Percentiles rank a stretch among this genome's conserved stretches.
These are phyloP conservation scores for Opisthograptis luteolata DNA, from an alignment of 2,888 invertebrate genomes.

Conservation along the genomic window DNA sequence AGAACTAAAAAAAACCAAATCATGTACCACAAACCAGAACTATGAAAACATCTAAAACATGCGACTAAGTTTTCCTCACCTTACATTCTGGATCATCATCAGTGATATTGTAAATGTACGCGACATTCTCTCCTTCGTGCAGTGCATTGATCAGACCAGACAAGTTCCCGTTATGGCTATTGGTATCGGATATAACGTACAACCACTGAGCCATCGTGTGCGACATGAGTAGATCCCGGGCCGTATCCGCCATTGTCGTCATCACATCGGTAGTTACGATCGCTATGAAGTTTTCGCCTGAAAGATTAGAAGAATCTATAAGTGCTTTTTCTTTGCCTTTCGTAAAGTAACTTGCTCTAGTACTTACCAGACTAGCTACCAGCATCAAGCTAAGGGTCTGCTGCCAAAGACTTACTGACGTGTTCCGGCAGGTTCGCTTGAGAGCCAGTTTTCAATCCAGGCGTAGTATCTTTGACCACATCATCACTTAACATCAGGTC, in stretches of 20 bases:
- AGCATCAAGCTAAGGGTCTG: too few species aligned
- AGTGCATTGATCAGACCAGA: slow-evolving; percentile 83
- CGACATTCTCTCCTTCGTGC: slow-evolving; percentile 91
- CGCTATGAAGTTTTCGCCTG: slow-evolving; percentile 85
- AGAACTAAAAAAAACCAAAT: too few species aligned
- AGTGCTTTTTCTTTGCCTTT: not conserved
- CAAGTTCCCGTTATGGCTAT: slow-evolving; percentile 76
- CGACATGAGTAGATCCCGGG: slow-evolving; percentile 87
- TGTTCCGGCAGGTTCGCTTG: too few species aligned
- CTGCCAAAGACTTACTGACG: too few species aligned
- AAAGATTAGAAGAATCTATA: slow-evolving; percentile 12
- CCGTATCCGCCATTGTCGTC: slow-evolving; percentile 87
- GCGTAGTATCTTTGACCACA: too few species aligned
- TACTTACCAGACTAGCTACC: too few species aligned
- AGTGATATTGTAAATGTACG: slow-evolving; percentile 90
- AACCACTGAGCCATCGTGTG: slow-evolving; percentile 92
- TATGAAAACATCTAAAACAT: not conserved
- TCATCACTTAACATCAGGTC: too few species aligned
- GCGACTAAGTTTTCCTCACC: slow-evolving; percentile 58
- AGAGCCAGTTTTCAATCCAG: too few species aligned
- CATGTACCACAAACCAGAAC: too few species aligned
- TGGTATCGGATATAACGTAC: slow-evolving; percentile 88
- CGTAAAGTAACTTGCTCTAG: too few species aligned
- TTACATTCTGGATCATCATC: slow-evolving; percentile 75
- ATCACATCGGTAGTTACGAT: slow-evolving; percentile 86